These are phyloP conservation scores for Megathymus violae DNA, from an alignment of 1,140 invertebrate species.

Conservation along the genomic window DNA sequence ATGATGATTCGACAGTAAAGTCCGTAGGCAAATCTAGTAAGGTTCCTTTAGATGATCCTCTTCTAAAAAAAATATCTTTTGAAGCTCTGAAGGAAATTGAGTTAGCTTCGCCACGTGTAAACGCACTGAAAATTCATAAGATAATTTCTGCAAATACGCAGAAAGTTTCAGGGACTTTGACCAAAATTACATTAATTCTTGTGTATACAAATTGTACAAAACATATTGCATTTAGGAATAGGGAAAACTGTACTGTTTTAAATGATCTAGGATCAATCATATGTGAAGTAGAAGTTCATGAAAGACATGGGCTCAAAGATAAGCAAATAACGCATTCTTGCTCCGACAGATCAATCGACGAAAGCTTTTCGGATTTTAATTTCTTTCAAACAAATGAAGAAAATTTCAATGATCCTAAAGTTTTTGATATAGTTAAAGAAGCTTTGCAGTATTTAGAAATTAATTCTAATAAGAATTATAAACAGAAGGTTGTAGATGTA, in stretches of 20 bases:
- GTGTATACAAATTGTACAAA: slow-evolving; percentile 60
- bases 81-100: slow-evolving; percentile 60
- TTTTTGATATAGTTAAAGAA: slow-evolving; percentile 53
- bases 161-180: slow-evolving; percentile 53
- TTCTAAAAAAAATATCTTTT: slow-evolving; percentile 47
- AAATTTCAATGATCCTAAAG: slow-evolving; percentile 46
- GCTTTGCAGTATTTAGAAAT: slow-evolving; percentile 56
- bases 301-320: slow-evolving; percentile 51
- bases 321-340: slow-evolving; percentile 51
- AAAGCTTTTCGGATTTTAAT: slow-evolving; percentile 43
- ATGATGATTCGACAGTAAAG: slow-evolving; percentile 43
- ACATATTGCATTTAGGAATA: slow-evolving; percentile 37
- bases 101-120: slow-evolving; percentile 40
- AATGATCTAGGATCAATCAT: slow-evolving; percentile 50
- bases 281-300: slow-evolving; percentile 57
- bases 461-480: slow-evolving; percentile 57
- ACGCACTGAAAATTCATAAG: slow-evolving; percentile 54
- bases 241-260: slow-evolving; percentile 51
- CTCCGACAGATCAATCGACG: slow-evolving; percentile 46
- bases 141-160: slow-evolving; percentile 53
- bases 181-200: slow-evolving; percentile 50
- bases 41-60: slow-evolving; percentile 51
- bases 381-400: slow-evolving; percentile 14
- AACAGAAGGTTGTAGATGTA: slow-evolving; percentile 57
- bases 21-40: slow-evolving; percentile 26